A percentile compares a stretch with the other conserved stretches of the same genome.
Evolutionary conservation across 2,888 invertebrate genomes (phyloP).

Genomic region (Cordilura impudica): DNA sequence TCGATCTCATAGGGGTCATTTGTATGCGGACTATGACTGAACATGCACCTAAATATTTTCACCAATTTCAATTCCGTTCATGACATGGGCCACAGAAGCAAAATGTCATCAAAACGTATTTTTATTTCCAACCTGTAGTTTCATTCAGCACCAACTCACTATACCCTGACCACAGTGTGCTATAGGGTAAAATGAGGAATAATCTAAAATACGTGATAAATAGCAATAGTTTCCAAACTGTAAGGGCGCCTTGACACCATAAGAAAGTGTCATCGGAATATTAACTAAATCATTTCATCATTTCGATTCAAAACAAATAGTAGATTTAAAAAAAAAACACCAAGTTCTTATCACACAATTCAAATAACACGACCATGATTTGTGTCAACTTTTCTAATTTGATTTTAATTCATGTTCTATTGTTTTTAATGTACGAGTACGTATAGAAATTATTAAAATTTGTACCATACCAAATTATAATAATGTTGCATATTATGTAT

Average conservation of each 20-base stretch:
- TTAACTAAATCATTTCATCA: slow-evolving; percentile 45
- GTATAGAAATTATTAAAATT: slow-evolving; percentile 22
- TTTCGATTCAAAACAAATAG: neutral
- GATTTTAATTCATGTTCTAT: slow-evolving; percentile 34
- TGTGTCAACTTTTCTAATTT: slow-evolving; percentile 40
- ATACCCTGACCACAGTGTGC: no score
- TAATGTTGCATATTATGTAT: slow-evolving; percentile 44
- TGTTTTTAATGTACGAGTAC: neutral
- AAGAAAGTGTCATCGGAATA: slow-evolving; percentile 19
- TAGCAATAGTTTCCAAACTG: slow-evolving; percentile 15
- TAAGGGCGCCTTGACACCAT: slow-evolving; percentile 24
- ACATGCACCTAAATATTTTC: no score
- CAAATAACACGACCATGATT: slow-evolving; percentile 24
- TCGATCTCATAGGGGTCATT: no score
- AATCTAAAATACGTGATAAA: slow-evolving; percentile 27
- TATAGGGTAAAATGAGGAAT: no score
- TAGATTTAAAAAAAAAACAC: neutral
- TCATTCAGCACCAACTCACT: no score
- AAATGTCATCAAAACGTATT: no score
- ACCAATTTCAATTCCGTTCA: no score
- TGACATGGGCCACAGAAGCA: no score
- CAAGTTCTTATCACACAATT: slow-evolving; percentile 35
- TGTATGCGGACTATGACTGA: no score
- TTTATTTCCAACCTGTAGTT: no score
- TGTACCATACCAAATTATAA: slow-evolving; percentile 27